Base-by-base conservation (phyloP, 1,140 invertebrate species). In the Zaprionus nigranus region DNA sequence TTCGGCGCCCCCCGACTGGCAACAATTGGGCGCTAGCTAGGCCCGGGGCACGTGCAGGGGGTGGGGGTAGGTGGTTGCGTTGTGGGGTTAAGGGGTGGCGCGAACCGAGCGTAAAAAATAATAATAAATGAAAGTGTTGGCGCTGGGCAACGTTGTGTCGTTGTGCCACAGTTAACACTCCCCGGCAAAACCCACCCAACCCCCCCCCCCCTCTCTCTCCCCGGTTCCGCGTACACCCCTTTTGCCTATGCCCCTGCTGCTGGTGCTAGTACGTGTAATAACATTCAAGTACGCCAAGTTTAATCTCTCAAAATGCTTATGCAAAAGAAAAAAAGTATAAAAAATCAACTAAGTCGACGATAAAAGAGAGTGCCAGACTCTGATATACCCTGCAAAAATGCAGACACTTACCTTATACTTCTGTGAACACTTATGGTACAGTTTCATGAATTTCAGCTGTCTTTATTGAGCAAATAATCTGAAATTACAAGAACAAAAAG, bases 61-160 rank as follows among this genome's bases (percentile, higher is more conserved):
- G 12, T 70, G 3, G 17, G 9, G 12, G 12, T 34, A 34, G 30
- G 30, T 34, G 49, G 34, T 5, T 38, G 40, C 15, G 40, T 15
- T 36, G 22, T 28, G 64, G 64, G 54, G 66, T 59, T 66, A 58
- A 58, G 75, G 75, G 79, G 69, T 87, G 73, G 74, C 72, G 83
- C 80, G 75, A 78, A 72, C 69, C 65, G 61, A 77, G 78, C 78
- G 75, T 71, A 73, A 88, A 87, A 88, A 88, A 90, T 87, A 90
- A 88, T 88, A 88, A 90, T 88, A 88, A 88, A 88, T 88, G 84
- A 88, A 88, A 88, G 84, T 88, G 84, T 88, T 88, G 84, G 85
- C 79, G 79, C 78, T 81, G 74, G 75, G 72, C 69, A 72, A 68
- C 51, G 43, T 66, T 73, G 63, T 58, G 61, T 49, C 36, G 43